Percentiles rank a stretch among this genome's conserved stretches.
These are phyloP conservation scores for Tenodera sinensis DNA, from an alignment of 2,888 invertebrate species.

Conservation along the genomic window DNA sequence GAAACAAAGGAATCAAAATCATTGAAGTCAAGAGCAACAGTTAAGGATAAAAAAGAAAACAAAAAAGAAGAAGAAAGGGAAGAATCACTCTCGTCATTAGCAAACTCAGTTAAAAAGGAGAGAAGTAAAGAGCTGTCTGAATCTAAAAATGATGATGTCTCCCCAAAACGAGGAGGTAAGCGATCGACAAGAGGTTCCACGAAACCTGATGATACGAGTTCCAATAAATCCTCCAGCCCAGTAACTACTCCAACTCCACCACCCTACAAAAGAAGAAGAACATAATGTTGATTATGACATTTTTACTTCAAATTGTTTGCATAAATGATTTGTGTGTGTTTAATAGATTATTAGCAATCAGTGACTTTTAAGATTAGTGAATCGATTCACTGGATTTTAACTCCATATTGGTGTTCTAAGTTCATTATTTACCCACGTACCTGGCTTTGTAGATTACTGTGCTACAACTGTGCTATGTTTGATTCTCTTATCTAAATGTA, in stretches of 20 bases:
- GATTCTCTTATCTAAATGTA: background rate
- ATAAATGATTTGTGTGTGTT: background rate
- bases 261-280: conserved; percentile 23
- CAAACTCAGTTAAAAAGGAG: conserved; percentile 18
- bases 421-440: background rate
- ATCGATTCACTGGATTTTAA: background rate
- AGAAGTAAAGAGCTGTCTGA: conserved; percentile 17
- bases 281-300: background rate
- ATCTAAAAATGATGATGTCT: conserved; percentile 15
- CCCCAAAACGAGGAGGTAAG: conserved; percentile 35
- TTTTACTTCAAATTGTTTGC: background rate
- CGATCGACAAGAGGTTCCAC: conserved; percentile 47
- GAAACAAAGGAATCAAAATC: conserved; percentile 16
- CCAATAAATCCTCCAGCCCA: conserved; percentile 28
- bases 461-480: background rate
- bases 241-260: conserved; percentile 21
- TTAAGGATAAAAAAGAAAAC: conserved; percentile 23
- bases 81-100: background rate
- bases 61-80: conserved; percentile 22
- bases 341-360: background rate
- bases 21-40: conserved; percentile 5
- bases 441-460: background rate
- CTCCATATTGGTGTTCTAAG: background rate
- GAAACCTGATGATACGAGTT: conserved; percentile 44
- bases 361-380: background rate